Base-by-base conservation (phyloP, 2,797 vertebrate genomes). In the Esox masquinongy region DNA sequence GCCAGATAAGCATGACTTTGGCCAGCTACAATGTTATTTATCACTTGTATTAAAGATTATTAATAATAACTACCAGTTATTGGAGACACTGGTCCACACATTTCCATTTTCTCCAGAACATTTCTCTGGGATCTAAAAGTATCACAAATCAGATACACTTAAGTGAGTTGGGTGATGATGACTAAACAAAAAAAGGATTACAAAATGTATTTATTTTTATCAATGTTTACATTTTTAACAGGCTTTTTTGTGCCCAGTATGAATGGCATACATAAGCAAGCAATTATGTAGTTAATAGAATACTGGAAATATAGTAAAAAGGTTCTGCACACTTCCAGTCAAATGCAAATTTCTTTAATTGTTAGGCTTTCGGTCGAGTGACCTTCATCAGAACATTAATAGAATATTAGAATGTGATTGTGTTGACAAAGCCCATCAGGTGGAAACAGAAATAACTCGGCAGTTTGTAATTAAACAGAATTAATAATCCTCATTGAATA, bases 401-500 rank as follows among this genome's bases (percentile, higher is more conserved):
- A 26, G 64, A 68, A 34, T 31, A 53, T 76, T 2, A 63, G 2
- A 70, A 76, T 29, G 49, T n/a, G n/a, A 22, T n/a, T 74, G 72
- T 75, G 79, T 76, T 43, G 36, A 7, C 73, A 70, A 39, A 64
- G 29, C 26, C 31, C 26, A 74, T 79, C 43, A 73, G 74, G 73
- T 34, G 39, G 43, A 83, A 72, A 3, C 66, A 63, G 47, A 84
- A 72, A 3, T 66, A 61, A 39, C 71, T 63, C 68, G 24, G 39
- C 73, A 71, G 74, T 12, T 76, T 85, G 79, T 69, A 86, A 87
- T 83, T 83, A 82, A 84, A 79, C 56, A 74, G 16, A 43, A 14
- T 47, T 47, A 11, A 47, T 47, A 14, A 47, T 82, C 82, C 76
- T 79, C 72, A 68, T 76, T 43, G 0, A 74, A 79, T 82, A 77